phyloP scores from a whole-genome alignment of 2,113 vertebrate genomes.

The Datnioides undecimradiatus region DNA sequence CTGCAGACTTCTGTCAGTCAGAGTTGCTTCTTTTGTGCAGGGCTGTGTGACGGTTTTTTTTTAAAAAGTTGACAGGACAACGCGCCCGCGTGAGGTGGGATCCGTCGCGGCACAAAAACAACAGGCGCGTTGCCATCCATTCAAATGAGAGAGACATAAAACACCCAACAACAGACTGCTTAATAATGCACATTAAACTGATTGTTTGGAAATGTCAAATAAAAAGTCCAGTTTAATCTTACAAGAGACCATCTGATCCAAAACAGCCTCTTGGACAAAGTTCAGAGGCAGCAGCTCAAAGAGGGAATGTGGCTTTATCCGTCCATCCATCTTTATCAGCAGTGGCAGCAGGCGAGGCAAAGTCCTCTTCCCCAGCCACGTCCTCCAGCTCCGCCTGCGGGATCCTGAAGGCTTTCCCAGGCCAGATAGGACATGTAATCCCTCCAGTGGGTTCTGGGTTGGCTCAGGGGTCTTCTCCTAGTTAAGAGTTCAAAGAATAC shows the following conservation, averaged over 20 bases:
- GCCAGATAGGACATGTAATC: constrained; percentile 59
- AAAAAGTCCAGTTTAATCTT: constrained; percentile 39
- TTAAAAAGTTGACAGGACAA: constrained; percentile 11
- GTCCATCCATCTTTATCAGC: constrained; percentile 49
- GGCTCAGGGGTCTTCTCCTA: constrained; percentile 43
- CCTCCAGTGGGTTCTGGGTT: constrained; percentile 33
- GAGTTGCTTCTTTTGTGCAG: neutral
- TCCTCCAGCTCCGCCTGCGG: constrained; percentile 41
- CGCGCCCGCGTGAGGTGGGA: neutral
- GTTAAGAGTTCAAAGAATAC: constrained; percentile 55
- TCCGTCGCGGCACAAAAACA: constrained; percentile 1
- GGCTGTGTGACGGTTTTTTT: neutral
- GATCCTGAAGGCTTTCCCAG: constrained; percentile 40
- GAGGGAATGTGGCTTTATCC: constrained; percentile 40
- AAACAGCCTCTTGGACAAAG: constrained; percentile 41
- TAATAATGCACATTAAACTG: constrained; percentile 35
- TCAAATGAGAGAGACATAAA: constrained; percentile 34
- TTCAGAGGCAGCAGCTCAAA: constrained; percentile 46
- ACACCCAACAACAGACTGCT: constrained; percentile 30
- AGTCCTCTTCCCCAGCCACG: constrained; percentile 12
- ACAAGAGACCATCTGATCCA: constrained; percentile 30
- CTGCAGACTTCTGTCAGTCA: neutral
- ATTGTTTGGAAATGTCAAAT: constrained; percentile 50
- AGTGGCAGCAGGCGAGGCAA: constrained; percentile 50
- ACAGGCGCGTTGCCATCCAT: constrained; percentile 11